Evolutionary conservation across 2,113 vertebrate species (phyloP).

Genomic region (Heloderma charlesbogerti): DNA sequence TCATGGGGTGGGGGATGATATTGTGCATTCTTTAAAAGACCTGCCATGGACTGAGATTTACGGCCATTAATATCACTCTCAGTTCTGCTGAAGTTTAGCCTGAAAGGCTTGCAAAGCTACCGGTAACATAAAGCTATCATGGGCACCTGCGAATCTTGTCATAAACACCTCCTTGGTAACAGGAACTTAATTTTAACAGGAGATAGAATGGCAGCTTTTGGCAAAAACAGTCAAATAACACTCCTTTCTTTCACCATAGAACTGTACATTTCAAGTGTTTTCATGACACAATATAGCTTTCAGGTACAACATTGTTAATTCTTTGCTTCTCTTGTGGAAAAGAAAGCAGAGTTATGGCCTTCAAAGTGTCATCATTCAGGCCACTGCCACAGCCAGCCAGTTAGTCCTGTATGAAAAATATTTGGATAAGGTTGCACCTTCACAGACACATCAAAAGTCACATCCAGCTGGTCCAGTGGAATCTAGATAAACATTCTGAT

Average conservation of each 20-base stretch:
- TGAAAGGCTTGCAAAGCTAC: constrained; percentile 42
- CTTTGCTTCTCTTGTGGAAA: constrained; percentile 30
- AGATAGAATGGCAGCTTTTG: constrained; percentile 15
- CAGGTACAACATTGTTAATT: constrained; percentile 41
- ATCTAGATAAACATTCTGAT: background rate
- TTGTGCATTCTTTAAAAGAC: constrained; percentile 49
- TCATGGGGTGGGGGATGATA: constrained; percentile 12
- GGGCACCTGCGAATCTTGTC: constrained; percentile 23
- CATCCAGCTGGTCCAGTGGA: background rate
- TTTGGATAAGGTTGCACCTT: background rate
- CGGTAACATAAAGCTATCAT: constrained; percentile 36
- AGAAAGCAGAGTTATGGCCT: constrained; percentile 42
- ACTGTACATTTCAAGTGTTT: constrained; percentile 18
- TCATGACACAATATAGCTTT: constrained; percentile 51
- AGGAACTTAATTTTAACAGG: constrained; percentile 35
- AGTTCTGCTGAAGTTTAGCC: constrained; percentile 51
- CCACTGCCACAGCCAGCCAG: constrained; percentile 8
- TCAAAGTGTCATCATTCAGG: constrained; percentile 43
- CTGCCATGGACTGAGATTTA: constrained; percentile 42
- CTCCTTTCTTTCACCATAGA: constrained; percentile 14
- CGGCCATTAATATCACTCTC: constrained; percentile 63
- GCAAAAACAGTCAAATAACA: constrained; percentile 28
- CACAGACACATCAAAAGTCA: background rate
- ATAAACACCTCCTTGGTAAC: constrained; percentile 55
- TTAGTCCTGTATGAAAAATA: background rate